These are phyloP conservation scores for Chionoecetes opilio DNA, from an alignment of 1,140 invertebrate genomes.

Conservation along the genomic window DNA sequence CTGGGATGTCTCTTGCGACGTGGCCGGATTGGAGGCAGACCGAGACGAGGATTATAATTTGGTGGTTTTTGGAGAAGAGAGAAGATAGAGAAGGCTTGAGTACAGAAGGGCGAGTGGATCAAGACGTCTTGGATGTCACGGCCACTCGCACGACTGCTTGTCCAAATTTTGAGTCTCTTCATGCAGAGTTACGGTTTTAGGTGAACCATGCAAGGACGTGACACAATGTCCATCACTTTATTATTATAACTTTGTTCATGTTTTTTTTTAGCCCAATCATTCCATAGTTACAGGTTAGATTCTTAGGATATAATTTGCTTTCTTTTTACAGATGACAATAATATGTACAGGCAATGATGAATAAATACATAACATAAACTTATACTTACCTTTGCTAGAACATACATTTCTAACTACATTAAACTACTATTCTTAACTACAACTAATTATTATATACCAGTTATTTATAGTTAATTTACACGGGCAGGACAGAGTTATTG, in stretches of 20 bases:
- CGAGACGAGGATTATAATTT: not conserved
- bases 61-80: too few species aligned
- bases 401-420: not conserved
- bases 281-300: conserved; percentile 19
- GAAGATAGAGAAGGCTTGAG: not conserved
- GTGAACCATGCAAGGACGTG: not conserved
- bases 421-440: not conserved
- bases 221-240: not conserved
- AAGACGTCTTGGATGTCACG: not conserved
- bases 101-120: not conserved
- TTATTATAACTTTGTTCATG: not conserved
- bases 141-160: not conserved
- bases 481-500: not conserved
- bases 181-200: not conserved
- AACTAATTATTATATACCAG: too few species aligned
- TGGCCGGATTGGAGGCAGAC: not conserved
- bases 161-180: conserved; percentile 29
- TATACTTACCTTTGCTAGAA: not conserved
- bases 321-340: too few species aligned
- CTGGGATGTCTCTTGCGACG: not conserved
- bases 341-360: not conserved
- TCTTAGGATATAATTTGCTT: not conserved
- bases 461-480: not conserved
- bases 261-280: not conserved
- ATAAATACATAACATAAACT: not conserved